Percentiles rank a stretch among this genome's conserved stretches.
Conservation (phyloP, 1,140 invertebrate species). For the Battus philenor region DNA sequence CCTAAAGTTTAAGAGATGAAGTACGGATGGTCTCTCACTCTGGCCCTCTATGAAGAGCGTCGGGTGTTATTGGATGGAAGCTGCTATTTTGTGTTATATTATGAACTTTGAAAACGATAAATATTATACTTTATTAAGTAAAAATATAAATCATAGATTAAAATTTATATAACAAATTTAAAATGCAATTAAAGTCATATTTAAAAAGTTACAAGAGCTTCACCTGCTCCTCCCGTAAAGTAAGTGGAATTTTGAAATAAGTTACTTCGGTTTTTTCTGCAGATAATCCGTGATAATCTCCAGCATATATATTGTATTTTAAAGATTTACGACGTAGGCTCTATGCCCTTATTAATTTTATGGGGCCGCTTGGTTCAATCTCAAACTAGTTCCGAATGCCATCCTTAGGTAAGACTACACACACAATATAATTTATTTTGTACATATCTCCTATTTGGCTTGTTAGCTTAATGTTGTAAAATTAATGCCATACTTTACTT, state of each 20-base stretch:
- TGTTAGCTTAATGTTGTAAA: too few relatives aligned
- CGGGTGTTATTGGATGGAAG: too few relatives aligned
- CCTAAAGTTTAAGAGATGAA: too few relatives aligned
- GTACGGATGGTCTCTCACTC: too few relatives aligned
- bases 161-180: too few relatives aligned
- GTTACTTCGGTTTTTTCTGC: slow-evolving; percentile 1
- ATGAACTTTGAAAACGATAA: too few relatives aligned
- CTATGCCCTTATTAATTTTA: slow-evolving; percentile 65
- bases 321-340: slow-evolving; percentile 42
- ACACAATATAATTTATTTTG: neutral
- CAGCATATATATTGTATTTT: slow-evolving; percentile 31
- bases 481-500: too few relatives aligned
- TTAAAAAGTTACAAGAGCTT: slow-evolving; percentile 4
- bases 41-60: too few relatives aligned
- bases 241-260: slow-evolving; percentile 9
- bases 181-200: slow-evolving; percentile 10
- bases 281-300: slow-evolving; percentile 26
- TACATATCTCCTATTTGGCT: too few relatives aligned
- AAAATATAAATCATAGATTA: too few relatives aligned
- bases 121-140: too few relatives aligned
- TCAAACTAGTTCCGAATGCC: slow-evolving; percentile 45
- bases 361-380: slow-evolving; percentile 46
- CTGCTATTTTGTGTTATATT: too few relatives aligned
- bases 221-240: neutral
- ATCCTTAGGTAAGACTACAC: neutral